Conservation (phyloP, 2,797 vertebrate genomes). For the Pipistrellus kuhlii region DNA sequence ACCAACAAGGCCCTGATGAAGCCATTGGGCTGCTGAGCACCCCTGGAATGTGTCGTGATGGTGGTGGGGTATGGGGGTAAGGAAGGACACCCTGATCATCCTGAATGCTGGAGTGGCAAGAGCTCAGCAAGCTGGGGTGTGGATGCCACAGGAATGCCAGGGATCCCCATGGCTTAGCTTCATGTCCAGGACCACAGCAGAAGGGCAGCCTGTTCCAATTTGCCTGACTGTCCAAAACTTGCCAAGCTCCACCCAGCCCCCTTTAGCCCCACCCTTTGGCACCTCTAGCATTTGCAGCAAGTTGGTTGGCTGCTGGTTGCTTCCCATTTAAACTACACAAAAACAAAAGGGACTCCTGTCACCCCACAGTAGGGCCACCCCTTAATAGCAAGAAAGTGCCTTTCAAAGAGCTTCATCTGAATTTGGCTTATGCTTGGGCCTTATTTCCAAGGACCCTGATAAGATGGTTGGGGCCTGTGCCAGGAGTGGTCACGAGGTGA, state of each 20-base stretch:
- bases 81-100: not conserved
- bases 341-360: not conserved
- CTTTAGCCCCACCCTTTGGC: not conserved
- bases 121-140: not conserved
- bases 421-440: not conserved
- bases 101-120: not conserved
- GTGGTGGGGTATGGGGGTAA: not conserved
- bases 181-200: not conserved
- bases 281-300: not conserved
- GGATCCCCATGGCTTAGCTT: not conserved
- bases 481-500: not conserved
- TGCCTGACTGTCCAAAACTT: too few species aligned
- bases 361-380: not conserved
- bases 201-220: not conserved
- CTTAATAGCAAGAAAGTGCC: not conserved
- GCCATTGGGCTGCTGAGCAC: not conserved
- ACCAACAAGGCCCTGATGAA: not conserved
- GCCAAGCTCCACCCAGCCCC: not conserved
- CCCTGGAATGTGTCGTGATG: rapidly evolving
- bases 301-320: not conserved
- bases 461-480: not conserved
- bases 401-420: not conserved
- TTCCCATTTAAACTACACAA: not conserved
- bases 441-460: not conserved
- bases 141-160: rapidly evolving